Evolutionary conservation across 2,888 invertebrate species (phyloP).

Genomic region (Drosophila falleni): DNA sequence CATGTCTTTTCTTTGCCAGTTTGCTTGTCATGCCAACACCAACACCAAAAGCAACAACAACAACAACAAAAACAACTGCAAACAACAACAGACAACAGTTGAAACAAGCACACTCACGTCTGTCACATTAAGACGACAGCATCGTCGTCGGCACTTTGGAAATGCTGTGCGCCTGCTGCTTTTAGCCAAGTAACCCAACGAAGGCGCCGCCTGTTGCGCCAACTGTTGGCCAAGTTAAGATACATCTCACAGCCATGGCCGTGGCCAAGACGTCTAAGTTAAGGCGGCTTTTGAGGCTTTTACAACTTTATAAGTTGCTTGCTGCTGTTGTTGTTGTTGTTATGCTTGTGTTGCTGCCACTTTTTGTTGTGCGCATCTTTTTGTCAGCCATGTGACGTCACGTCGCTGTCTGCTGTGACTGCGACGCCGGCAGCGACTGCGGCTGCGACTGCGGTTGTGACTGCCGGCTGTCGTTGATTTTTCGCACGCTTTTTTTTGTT

Average conservation of each 20-base stretch:
- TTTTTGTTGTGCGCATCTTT: conserved; percentile 69
- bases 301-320: conserved; percentile 72
- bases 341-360: conserved; percentile 49
- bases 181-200: conserved; percentile 63
- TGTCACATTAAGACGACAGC: conserved; percentile 63
- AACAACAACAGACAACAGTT: conserved; percentile 1
- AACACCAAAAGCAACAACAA: conserved; percentile 10
- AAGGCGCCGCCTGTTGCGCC: conserved; percentile 76
- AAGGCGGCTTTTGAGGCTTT: conserved; percentile 52
- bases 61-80: conserved; percentile 5
- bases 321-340: conserved; percentile 19
- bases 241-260: conserved; percentile 55
- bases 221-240: conserved; percentile 45
- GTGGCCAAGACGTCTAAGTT: conserved; percentile 69
- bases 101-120: conserved; percentile 46
- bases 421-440: background rate
- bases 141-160: conserved; percentile 23
- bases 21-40: conserved; percentile 30
- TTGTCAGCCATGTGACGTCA: conserved; percentile 59
- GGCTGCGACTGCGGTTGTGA: background rate
- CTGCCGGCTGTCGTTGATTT: conserved; percentile 41
- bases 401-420: conserved; percentile 32
- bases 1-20: conserved; percentile 6
- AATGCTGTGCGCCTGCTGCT: conserved; percentile 77
- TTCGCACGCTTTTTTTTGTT: conserved; percentile 56